phyloP scores from a whole-genome alignment of 1,140 invertebrate genomes.

The Riptortus pedestris region DNA sequence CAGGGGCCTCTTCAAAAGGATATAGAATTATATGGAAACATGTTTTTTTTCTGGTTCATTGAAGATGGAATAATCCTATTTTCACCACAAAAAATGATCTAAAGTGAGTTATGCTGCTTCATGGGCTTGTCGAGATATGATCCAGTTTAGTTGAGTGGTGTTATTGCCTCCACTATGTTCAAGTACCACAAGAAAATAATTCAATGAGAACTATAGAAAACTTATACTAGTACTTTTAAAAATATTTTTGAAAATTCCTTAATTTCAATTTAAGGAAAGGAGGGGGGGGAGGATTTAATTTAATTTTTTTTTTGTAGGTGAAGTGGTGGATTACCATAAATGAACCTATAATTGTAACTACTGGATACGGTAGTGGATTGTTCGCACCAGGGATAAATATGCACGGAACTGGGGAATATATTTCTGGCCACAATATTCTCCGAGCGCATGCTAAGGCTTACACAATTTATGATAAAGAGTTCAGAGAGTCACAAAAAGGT shows the following conservation, averaged over 20 bases:
- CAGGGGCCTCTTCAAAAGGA: too few species aligned
- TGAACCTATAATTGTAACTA: constrained; percentile 54
- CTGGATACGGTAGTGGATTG: constrained; percentile 41
- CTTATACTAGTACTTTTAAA: background rate
- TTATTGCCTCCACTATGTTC: too few species aligned
- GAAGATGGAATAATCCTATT: too few species aligned
- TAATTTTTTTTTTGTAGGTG: constrained; percentile 34
- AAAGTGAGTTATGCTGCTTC: too few species aligned
- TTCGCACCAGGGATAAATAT: background rate
- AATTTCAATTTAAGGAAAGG: background rate
- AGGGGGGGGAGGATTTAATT: background rate
- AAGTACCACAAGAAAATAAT: too few species aligned
- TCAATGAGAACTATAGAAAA: background rate
- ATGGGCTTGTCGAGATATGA: background rate
- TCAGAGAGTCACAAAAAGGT: constrained; percentile 46
- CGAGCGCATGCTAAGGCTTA: constrained; percentile 53
- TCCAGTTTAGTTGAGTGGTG: background rate
- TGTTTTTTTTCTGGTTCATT: too few species aligned
- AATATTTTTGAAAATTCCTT: background rate
- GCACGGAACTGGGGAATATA: background rate
- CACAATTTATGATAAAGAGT: constrained; percentile 52
- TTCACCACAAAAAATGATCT: too few species aligned
- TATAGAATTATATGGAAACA: too few species aligned
- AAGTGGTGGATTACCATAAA: constrained; percentile 61
- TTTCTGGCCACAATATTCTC: constrained; percentile 50